Evolutionary conservation across 2,888 invertebrate species (phyloP).

Genomic region (Drosophila buzzatii): DNA sequence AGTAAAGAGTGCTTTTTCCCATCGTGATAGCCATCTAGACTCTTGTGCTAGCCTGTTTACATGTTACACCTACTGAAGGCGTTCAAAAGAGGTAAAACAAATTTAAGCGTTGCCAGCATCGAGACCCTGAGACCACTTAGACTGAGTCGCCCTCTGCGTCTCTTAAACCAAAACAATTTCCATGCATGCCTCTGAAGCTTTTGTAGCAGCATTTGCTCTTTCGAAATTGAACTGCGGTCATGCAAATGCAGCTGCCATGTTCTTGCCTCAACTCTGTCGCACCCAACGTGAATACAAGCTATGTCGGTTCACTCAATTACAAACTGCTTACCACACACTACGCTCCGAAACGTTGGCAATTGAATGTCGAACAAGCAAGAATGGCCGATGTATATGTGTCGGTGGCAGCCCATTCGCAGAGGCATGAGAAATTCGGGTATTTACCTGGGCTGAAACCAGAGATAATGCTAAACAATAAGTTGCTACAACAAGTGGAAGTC

Average conservation of each 20-base stretch:
- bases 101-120: not conserved
- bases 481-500: slow-evolving; percentile 2
- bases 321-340: slow-evolving; percentile 63
- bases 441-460: slow-evolving; percentile 45
- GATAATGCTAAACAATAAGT: slow-evolving; percentile 31
- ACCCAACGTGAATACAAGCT: slow-evolving; percentile 19
- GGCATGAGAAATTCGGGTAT: slow-evolving; percentile 31
- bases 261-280: slow-evolving; percentile 13
- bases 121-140: not conserved
- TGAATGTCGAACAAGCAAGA: slow-evolving; percentile 14
- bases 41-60: not conserved
- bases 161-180: slow-evolving; percentile 5
- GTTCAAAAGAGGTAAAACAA: slow-evolving; percentile 1
- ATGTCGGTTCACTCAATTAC: slow-evolving; percentile 45
- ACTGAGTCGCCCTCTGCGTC: not conserved
- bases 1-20: not conserved
- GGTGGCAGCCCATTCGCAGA: slow-evolving; percentile 12
- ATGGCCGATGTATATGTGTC: not conserved
- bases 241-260: slow-evolving; percentile 50
- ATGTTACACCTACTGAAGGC: not conserved
- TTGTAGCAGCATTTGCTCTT: not conserved
- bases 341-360: slow-evolving; percentile 35
- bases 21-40: not conserved
- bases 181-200: not conserved
- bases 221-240: slow-evolving; percentile 18